Evolutionary conservation across 2,113 vertebrate species (phyloP).

Genomic region (Aythya baeri): DNA sequence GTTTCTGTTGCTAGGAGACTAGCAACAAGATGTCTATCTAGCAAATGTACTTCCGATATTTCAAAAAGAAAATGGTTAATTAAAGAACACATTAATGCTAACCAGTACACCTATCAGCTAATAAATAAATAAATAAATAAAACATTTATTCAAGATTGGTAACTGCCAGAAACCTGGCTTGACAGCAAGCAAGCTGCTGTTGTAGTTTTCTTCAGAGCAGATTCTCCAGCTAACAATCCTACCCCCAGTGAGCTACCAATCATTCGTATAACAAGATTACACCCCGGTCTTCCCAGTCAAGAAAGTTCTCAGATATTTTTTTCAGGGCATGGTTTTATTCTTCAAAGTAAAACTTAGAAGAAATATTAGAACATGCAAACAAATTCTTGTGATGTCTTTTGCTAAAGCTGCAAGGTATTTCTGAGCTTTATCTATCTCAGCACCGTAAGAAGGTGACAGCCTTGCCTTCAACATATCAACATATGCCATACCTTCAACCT

Average conservation of each 20-base stretch:
- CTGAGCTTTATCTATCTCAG: neutral
- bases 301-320: neutral
- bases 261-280: neutral
- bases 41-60: neutral
- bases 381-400: neutral
- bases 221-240: neutral
- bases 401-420: neutral
- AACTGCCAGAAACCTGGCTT: neutral
- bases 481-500: too few species aligned
- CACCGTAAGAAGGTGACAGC: neutral
- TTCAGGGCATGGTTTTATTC: neutral
- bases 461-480: neutral
- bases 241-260: neutral
- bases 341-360: neutral
- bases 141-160: neutral
- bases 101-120: slow-evolving; percentile 3
- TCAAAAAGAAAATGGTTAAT: neutral
- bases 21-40: neutral
- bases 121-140: neutral
- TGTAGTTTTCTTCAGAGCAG: neutral
- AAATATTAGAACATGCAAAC: neutral
- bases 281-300: neutral
- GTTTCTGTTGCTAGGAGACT: slow-evolving; percentile 42
- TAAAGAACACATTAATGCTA: neutral
- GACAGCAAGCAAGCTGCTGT: neutral